A percentile compares a stretch with the other conserved stretches of the same genome.
Conservation (phyloP, 2,888 invertebrate genomes). For the Shargacucullia verbasci region DNA sequence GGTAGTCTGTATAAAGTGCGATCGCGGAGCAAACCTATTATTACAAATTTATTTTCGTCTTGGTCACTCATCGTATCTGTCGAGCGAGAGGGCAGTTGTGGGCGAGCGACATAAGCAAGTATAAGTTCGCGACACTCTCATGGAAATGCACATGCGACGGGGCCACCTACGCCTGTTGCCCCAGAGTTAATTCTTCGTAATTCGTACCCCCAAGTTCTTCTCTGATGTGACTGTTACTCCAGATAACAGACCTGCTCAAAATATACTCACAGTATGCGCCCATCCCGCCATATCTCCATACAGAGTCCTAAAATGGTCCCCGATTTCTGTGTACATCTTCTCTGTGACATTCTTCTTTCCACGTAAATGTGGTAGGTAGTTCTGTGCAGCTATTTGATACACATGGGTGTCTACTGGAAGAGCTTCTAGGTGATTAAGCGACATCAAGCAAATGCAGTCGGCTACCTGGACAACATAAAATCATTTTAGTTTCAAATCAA, state of each 20-base stretch:
- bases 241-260: not conserved
- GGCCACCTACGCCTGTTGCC: too few species aligned
- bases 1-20: too few species aligned
- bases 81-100: too few species aligned
- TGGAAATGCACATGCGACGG: too few species aligned
- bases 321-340: slow-evolving; percentile 95
- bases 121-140: too few species aligned
- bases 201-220: too few species aligned
- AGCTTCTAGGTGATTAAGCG: slow-evolving; percentile 95
- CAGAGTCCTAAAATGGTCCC: slow-evolving; percentile 92
- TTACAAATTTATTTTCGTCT: too few species aligned
- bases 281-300: slow-evolving; percentile 97
- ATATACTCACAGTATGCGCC: slow-evolving; percentile 95
- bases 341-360: slow-evolving; percentile 94
- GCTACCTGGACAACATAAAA: slow-evolving; percentile 92
- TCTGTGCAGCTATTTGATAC: slow-evolving; percentile 95
- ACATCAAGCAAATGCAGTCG: slow-evolving; percentile 99
- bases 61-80: too few species aligned
- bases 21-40: too few species aligned
- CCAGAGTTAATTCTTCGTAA: too few species aligned
- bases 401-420: slow-evolving; percentile 99
- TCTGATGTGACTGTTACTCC: too few species aligned
- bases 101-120: too few species aligned
- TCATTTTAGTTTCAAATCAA: not conserved
- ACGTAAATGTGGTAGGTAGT: slow-evolving; percentile 93